Base-by-base conservation (phyloP, 1,140 invertebrate genomes). In the Trichomalopsis sarcophagae region DNA sequence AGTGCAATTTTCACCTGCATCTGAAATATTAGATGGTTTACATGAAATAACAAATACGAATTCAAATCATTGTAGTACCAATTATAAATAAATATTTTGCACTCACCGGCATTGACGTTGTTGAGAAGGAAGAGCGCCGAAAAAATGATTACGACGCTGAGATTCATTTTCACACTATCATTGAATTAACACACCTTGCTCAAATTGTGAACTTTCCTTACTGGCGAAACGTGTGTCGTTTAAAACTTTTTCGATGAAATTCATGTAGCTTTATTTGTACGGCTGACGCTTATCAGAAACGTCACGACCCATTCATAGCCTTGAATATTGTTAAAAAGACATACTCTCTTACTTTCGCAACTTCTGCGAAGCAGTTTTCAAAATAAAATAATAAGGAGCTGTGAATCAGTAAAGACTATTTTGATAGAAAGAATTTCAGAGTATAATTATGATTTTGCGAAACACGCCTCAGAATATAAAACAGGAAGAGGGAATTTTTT, bases 231-330 rank as follows among this genome's bases (percentile, higher is more conserved):
- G 27, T 68, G 55, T 30, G 10, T 17, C 17, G 2, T 14, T 36
- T 68, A 27, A 36, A 17, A 66, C 0, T 36, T 17, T 30, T 68
- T 36, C 27, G 55, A 79, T 79, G 4, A 66, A 66, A 33, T 79
- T 79, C 14, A 79, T 62, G 30, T 66, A 68, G 33, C 23, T 77
- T 79, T 79, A 68, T 71, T 66, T 73, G 21, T 76, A 66, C 78
- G 27, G 7, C 83, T 21, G 73, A 82, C 44, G 84, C 84, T 78
- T 78, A 78, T 78, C 76, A 78, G 76, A 78, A 78, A 66, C 50
- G 23, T 66, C 36, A 81, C 44, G 74, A 76, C 74, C 36, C 68
- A 78, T 78, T 69, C 71, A 30, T 21, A 14, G 73, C 36, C 36
- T 75, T 75, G 73, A 75, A 9, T 44, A 17, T 44, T 40, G 36